phyloP scores from a whole-genome alignment of 2,113 vertebrate species.

The Ursus arctos region DNA sequence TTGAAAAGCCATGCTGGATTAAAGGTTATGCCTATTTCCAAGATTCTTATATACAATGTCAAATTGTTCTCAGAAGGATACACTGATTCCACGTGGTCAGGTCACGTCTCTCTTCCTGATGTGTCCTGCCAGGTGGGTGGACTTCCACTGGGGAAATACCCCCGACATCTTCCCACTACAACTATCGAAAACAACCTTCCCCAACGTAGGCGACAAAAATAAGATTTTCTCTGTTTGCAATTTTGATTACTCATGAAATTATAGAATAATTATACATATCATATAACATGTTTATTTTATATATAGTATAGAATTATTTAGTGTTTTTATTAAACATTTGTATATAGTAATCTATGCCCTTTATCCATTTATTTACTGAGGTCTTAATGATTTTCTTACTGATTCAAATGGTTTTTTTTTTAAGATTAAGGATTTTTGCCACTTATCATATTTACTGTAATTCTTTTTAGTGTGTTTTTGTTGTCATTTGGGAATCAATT shows the following conservation, averaged over 20 bases:
- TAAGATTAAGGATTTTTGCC: background rate
- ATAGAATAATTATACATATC: background rate
- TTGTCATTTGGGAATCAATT: background rate
- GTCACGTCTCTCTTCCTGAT: background rate
- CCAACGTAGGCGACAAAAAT: background rate
- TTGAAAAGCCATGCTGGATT: background rate
- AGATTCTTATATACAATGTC: background rate
- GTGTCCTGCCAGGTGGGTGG: background rate
- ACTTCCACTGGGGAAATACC: background rate
- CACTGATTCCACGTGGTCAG: background rate
- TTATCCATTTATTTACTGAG: background rate
- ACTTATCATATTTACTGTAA: background rate
- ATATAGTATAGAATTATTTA: background rate
- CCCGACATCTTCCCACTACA: background rate
- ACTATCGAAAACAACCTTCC: background rate
- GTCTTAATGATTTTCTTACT: background rate
- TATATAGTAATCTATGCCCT: background rate
- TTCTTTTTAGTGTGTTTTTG: background rate
- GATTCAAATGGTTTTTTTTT: background rate
- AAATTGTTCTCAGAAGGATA: background rate
- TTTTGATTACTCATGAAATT: background rate
- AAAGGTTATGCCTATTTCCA: background rate
- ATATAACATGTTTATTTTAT: background rate
- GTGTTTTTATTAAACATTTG: background rate
- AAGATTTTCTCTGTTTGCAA: background rate